Evolutionary conservation across 2,797 vertebrate species (phyloP).

Genomic region (Liasis olivaceus): DNA sequence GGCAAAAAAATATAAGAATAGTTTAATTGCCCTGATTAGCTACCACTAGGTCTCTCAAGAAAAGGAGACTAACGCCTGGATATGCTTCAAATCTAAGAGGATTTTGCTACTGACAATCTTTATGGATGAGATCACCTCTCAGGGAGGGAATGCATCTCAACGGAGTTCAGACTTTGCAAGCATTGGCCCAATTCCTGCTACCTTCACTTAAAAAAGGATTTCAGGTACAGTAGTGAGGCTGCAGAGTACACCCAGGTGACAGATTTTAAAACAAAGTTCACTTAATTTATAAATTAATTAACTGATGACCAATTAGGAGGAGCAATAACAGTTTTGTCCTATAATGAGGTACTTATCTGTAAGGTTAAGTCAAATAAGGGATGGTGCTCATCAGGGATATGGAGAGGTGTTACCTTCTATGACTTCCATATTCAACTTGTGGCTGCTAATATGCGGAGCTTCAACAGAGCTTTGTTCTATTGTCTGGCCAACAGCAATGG

Average conservation of each 20-base stretch:
- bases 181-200: neutral
- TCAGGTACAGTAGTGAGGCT: neutral
- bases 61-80: neutral
- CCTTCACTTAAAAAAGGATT: neutral
- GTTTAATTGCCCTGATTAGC: neutral
- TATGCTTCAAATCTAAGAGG: neutral
- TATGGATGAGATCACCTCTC: neutral
- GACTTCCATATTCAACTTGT: slow-evolving; percentile 74
- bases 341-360: neutral
- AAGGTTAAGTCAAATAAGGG: neutral
- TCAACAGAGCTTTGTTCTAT: slow-evolving; percentile 61
- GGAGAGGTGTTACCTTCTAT: slow-evolving; percentile 79
- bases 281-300: neutral
- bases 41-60: neutral
- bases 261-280: neutral
- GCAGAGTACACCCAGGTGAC: neutral
- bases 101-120: neutral
- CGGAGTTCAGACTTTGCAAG: neutral
- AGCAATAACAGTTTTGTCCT: neutral
- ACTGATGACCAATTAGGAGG: neutral
- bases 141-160: neutral
- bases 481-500: slow-evolving; percentile 52
- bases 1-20: accelerated
- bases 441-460: slow-evolving; percentile 70
- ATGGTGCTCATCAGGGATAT: neutral